Evolutionary conservation across 2,888 invertebrate species (phyloP), one percentile per base, ranked within the genome.

Genomic region (Drosophila conformis): DNA sequence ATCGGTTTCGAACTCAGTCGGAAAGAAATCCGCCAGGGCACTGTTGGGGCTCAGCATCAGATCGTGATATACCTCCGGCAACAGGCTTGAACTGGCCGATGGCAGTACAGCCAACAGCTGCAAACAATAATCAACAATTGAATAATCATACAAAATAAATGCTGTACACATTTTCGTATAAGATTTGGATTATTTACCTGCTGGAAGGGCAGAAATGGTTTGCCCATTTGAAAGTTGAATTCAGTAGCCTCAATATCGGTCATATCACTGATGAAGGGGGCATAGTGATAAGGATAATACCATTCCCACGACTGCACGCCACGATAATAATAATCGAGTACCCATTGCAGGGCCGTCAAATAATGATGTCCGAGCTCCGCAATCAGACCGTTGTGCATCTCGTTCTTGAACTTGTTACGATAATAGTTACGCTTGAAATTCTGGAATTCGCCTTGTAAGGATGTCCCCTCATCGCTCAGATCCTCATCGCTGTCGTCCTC

Each of bases 261-360:
- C 40, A 99, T 95, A 92, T 99, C 99, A 4, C 99, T 99, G 82
- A 99, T 97, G 92, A 96, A 99, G 0, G 99, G 99, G 0, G 99
- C 97, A 93, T 99, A 99, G 93, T 99, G 99, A 91, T 98, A 97
- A 0, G 99, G 98, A 93, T 99, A 99, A 93, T 95, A 99, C 99
- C 99, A 99, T 36, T 98, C 97, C 99, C 99, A 99, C 0, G 98
- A 99, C 59, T 97, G 97, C 52, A 98, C 98, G 8, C 99, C 99
- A 89, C 97, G 96, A 93, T 98, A 99, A 93, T 99, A 99, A 93
- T 99, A 99, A 91, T 96, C 95, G 25, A 99, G 94, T 91, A 98
- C 98, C 99, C 99, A 99, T 89, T 99, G 99, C 57, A 99, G 96
- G 0, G 98, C 99, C 48, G 96, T 94, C 13, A 99, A 96, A 92